phyloP scores from a whole-genome alignment of 2,888 invertebrate genomes.

The Agrochola lota region DNA sequence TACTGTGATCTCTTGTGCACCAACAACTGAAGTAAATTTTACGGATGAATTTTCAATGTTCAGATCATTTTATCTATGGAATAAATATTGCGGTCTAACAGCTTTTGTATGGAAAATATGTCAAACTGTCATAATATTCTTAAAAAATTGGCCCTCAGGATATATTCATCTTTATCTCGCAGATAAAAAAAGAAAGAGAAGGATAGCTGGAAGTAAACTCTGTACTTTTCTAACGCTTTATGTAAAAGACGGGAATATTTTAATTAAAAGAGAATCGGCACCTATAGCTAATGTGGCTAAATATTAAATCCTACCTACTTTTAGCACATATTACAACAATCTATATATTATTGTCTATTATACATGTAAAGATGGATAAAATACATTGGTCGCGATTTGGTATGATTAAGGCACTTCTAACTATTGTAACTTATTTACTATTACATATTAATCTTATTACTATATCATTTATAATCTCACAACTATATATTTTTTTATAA shows the following conservation, averaged over 20 bases:
- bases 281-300: not conserved
- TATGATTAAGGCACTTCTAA: slow-evolving; percentile 61
- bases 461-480: slow-evolving; percentile 35
- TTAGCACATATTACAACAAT: slow-evolving; percentile 28
- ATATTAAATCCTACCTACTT: slow-evolving; percentile 10
- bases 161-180: not conserved
- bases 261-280: not conserved
- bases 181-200: slow-evolving; percentile 7
- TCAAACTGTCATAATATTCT: no score
- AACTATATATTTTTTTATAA: not conserved
- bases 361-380: slow-evolving; percentile 34
- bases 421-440: slow-evolving; percentile 35
- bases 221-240: not conserved
- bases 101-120: not conserved
- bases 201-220: not conserved
- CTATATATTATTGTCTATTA: slow-evolving; percentile 36
- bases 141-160: not conserved
- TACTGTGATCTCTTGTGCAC: not conserved
- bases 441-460: slow-evolving; percentile 23
- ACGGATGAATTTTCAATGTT: not conserved
- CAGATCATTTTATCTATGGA: not conserved
- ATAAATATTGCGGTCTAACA: not conserved
- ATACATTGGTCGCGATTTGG: slow-evolving; percentile 66
- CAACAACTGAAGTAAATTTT: not conserved
- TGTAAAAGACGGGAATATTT: not conserved